phyloP scores from a whole-genome alignment of 2,797 vertebrate genomes.

The Xenops minutus region DNA sequence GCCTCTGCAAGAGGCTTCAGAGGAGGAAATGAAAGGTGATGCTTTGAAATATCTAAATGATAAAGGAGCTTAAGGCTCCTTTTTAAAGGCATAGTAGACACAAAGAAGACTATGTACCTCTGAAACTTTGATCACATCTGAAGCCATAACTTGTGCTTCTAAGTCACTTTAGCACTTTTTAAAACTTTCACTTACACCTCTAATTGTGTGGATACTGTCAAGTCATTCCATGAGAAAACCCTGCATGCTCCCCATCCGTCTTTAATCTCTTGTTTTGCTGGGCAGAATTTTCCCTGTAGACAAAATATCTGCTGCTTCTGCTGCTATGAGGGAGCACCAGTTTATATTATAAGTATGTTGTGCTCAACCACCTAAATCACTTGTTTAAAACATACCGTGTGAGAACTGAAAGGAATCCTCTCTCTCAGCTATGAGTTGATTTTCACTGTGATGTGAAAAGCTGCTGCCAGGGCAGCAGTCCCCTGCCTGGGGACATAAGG shows the following conservation, averaged over 20 bases:
- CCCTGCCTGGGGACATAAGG: not conserved
- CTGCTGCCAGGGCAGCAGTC: not conserved
- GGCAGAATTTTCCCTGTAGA: constrained; percentile 17
- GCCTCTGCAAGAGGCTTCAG: not conserved
- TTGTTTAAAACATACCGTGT: not conserved
- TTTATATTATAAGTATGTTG: not conserved
- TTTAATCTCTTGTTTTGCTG: constrained; percentile 44
- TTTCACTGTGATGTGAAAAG: not conserved
- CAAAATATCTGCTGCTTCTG: not conserved
- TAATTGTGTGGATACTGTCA: not conserved
- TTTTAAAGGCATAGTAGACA: not conserved
- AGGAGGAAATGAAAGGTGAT: constrained; percentile 12
- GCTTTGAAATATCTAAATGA: not conserved
- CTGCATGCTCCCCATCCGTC: not conserved
- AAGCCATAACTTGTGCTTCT: constrained; percentile 8
- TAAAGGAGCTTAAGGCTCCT: not conserved
- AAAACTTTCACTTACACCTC: constrained; percentile 23
- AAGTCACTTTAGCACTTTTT: not conserved
- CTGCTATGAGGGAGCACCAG: not conserved
- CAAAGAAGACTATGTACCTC: not conserved
- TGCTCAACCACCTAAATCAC: not conserved
- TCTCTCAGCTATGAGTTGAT: not conserved
- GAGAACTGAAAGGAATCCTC: not conserved
- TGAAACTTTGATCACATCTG: constrained; percentile 44
- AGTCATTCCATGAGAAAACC: not conserved